phyloP scores from a whole-genome alignment of 2,797 vertebrate genomes.

The Thunnus albacares region DNA sequence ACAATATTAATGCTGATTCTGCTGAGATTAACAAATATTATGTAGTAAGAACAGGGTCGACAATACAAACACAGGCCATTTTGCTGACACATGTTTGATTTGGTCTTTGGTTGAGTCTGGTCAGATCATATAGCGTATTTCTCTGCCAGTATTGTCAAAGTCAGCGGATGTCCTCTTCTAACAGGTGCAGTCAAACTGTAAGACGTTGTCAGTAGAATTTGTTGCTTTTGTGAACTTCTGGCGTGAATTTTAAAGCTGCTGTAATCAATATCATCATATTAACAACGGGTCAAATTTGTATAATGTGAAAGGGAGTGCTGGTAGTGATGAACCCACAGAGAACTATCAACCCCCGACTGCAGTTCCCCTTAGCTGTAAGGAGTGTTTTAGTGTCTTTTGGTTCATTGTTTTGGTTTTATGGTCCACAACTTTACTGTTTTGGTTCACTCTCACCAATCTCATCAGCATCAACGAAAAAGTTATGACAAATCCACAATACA shows the following conservation, averaged over 20 bases:
- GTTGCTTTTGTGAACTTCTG: neutral
- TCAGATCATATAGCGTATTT: neutral
- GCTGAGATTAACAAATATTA: neutral
- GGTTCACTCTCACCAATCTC: neutral
- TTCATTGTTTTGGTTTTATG: neutral
- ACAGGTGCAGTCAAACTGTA: no score
- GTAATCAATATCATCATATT: neutral
- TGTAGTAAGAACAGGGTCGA: neutral
- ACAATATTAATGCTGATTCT: constrained; percentile 30
- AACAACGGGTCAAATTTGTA: no score
- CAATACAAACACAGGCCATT: neutral
- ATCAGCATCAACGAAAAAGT: no score
- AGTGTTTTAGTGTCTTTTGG: neutral
- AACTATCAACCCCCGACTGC: neutral
- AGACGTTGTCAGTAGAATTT: no score
- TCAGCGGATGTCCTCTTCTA: no score
- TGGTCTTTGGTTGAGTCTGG: neutral
- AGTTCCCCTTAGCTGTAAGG: no score
- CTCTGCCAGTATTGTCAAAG: neutral
- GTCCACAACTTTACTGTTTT: neutral
- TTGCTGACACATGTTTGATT: neutral
- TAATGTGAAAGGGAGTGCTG: neutral
- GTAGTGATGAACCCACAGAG: neutral
- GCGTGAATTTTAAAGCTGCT: neutral
- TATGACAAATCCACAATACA: no score